Evolutionary conservation across 2,888 invertebrate genomes (phyloP), one percentile per base, ranked within the genome.

Genomic region (Lycophotia porphyrea): DNA sequence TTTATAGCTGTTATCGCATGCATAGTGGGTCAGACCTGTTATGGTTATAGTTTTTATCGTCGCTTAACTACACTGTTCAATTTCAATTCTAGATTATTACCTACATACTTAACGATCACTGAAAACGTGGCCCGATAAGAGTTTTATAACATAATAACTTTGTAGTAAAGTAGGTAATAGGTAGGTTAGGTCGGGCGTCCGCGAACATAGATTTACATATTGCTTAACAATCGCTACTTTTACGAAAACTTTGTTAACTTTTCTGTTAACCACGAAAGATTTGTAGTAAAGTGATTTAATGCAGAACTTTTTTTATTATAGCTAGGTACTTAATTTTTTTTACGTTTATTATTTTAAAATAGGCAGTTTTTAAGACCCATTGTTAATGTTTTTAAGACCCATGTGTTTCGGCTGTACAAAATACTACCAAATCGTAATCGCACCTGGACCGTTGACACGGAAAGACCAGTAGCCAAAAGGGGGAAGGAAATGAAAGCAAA

Each of bases 21-120:
- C 76, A 84, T 89, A 93, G 88, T 92, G 88, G 93, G 92, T 94
- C 92, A 92, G 87, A 89, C 91, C 90, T 91, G 93, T 92, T 92
- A 90, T 90, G 89, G 88, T 91, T 91, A 91, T 88, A 87, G 87
- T 90, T 90, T 91, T 93, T 93, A 93, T 94, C 92, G 92, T 88
- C 86, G 80, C 84, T 86, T 90, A 88, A 91, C 88, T 88, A 87
- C 88, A 90, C 88, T 89, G 88, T 91, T 90, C 90, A 89, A 89
- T 91, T 90, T 92, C 87, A 90, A 88, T 91, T 91, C 87, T 87
- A 91, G 90, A 92, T 91, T 92, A 91, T 89, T 89, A 88, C 86
- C 83, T 86, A 87, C 87, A 80, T 81, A 86, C 79, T 85, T 88
- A 89, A 85, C 86, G 84, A 85, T 85, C 85, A 84, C 86, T 85